Evolutionary conservation across 2,113 vertebrate genomes (phyloP), one percentile per base, ranked within the genome.

Genomic region (Cyprinodon variegatus): DNA sequence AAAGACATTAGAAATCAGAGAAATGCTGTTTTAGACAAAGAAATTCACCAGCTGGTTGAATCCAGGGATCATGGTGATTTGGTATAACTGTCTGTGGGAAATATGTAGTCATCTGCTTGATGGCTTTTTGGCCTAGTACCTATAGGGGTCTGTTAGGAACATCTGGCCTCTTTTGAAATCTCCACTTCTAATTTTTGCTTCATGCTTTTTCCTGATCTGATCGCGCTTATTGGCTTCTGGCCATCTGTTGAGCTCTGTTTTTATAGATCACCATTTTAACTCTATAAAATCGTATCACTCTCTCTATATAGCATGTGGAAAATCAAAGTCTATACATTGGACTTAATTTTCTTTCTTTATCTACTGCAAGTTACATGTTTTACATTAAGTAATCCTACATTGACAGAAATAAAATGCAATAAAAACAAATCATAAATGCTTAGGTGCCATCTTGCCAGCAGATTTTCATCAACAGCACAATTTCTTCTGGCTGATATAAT

Each of bases 101-200:
- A 79, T 77, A 77, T 79, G 64, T 22, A 66, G 65, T 86, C 83
- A 83, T 80, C 61, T 60, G 73, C 48, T 78, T 77, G 61, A 86
- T 70, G 61, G 68, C 46, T 75, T 78, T 72, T 87, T 78, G 69
- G 63, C 68, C 39, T 48, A 39, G 36, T 38, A 72, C 38, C 64
- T 77, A 50, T 74, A 72, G 67, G 59, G 75, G 73, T 63, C 79
- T 82, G 77, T 79, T 68, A 62, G 65, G 13, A 79, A 86, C 89
- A 86, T 91, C 85, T 86, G 83, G 76, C 68, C 68, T 78, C n/a
- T 81, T 60, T 79, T 75, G 46, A 77, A 82, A 60, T 60, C 65
- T 41, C 45, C 57, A 60, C 17, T 77, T 79, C 61, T 62, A 41
- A 57, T 64, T 79, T 81, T 75, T 82, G 78, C 68, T 72, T 43